These are phyloP conservation scores for Oncorhynchus tshawytscha DNA, from an alignment of 2,113 vertebrate species.

Conservation along the genomic window DNA sequence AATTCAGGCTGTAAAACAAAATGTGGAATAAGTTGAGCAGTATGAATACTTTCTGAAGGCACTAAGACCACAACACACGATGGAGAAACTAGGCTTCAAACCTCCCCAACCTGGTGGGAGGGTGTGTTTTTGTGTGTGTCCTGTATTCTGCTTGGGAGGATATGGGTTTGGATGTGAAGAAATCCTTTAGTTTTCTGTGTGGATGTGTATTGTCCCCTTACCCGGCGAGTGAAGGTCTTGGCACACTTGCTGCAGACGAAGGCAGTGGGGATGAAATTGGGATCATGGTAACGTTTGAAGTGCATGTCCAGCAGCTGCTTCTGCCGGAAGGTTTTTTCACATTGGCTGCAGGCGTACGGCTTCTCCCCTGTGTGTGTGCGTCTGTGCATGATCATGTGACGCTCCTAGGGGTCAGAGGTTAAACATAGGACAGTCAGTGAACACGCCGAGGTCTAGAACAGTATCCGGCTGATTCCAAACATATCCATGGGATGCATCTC, in stretches of 20 bases:
- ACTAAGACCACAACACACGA: neutral
- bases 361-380: conserved; percentile 89
- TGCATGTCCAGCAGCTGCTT: conserved; percentile 98
- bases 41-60: too few relatives aligned
- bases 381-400: conserved; percentile 92
- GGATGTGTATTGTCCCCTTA: neutral
- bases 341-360: conserved; percentile 88
- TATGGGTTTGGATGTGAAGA: too few relatives aligned
- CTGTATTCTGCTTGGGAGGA: too few relatives aligned
- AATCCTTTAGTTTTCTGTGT: too few relatives aligned
- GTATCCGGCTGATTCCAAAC: neutral
- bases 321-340: conserved; percentile 91
- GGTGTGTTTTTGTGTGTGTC: neutral
- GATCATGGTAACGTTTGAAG: conserved; percentile 96
- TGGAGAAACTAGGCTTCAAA: neutral
- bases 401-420: conserved; percentile 67
- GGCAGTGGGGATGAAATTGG: conserved; percentile 91
- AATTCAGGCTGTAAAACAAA: too few relatives aligned
- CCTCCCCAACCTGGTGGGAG: neutral
- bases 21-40: too few relatives aligned
- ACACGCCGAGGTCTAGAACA: neutral
- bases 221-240: conserved; percentile 34
- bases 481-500: neutral
- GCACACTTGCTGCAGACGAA: conserved; percentile 80
- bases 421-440: neutral